Evolutionary conservation across 2,797 vertebrate genomes (phyloP), one percentile per base, ranked within the genome.

Genomic region (Enteromius treurensis): DNA sequence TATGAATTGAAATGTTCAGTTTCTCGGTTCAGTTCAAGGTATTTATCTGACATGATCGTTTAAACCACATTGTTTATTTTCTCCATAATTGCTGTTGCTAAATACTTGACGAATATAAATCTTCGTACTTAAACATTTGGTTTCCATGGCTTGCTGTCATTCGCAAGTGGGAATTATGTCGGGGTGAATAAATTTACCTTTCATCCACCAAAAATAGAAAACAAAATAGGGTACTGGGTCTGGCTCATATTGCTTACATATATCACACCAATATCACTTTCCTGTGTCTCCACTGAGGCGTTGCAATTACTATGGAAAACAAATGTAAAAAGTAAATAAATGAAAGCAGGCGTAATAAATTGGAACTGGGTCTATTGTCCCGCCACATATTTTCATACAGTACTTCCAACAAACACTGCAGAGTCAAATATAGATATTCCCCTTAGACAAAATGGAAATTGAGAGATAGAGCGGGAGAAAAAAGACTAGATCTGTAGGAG

Each of bases 391-490:
- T 76, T 68, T 65, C 80, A 68, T 68, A 76, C 45, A 34, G 21
- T 47, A 76, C 70, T 29, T 55, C 62, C 34, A 34, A 69, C 49
- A 82, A 83, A 77, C 81, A 70, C 74, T 47, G 81, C 65, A 70
- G 65, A 62, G 74, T 83, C 64, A 77, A 83, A 83, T 83, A 83
- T 78, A 83, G 65, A 83, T 78, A 83, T 78, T 83, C 81, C 81
- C 81, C 49, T 70, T 19, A 68, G 81, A 77, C 64, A n/a, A 69
- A 51, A 83, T 70, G 81, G 75, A 77, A 83, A 77, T 60, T 69
- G 74, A 77, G 75, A 83, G 74, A 83, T 49, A 69, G 77, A 79
- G 77, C 45, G 8, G n/a, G 47, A 62, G 74, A 70, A 76, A 81
- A 83, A 64, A 83, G 75, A 60, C 81, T n/a, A 83, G 81, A 77